phyloP scores from a whole-genome alignment of 2,888 invertebrate species.

The Eustalomyia histrio region DNA sequence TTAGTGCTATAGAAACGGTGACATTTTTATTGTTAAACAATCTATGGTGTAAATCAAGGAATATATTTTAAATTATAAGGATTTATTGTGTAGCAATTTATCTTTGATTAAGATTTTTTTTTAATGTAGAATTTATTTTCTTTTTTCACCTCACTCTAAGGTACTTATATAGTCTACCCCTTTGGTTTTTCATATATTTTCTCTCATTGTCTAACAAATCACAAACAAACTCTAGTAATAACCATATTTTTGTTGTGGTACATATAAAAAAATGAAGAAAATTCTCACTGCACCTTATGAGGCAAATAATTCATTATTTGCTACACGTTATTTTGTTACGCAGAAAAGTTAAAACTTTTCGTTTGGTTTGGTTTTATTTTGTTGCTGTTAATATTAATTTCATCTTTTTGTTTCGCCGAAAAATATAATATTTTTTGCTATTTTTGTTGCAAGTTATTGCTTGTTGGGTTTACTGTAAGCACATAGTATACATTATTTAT shows the following conservation, averaged over 20 bases:
- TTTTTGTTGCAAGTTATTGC: neutral
- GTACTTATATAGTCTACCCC: too few relatives aligned
- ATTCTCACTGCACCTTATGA: conserved; percentile 43
- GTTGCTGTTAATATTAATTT: conserved; percentile 30
- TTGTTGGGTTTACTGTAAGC: neutral
- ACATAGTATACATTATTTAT: neutral
- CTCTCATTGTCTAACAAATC: conserved; percentile 18
- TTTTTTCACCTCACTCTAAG: too few relatives aligned
- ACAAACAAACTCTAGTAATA: conserved; percentile 17
- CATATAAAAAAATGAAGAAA: neutral
- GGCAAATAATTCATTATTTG: conserved; percentile 58
- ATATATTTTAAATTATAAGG: too few relatives aligned
- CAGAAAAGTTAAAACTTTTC: conserved; percentile 14
- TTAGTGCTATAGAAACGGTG: too few relatives aligned
- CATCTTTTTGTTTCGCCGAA: neutral
- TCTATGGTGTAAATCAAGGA: too few relatives aligned
- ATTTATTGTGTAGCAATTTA: too few relatives aligned
- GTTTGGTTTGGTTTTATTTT: conserved; percentile 7
- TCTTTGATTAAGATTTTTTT: too few relatives aligned
- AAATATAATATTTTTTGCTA: neutral
- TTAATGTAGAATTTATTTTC: too few relatives aligned
- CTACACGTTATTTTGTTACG: conserved; percentile 34
- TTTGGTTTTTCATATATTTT: too few relatives aligned
- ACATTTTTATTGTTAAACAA: too few relatives aligned
- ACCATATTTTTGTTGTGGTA: neutral